Base-by-base conservation (phyloP, 2,113 vertebrate genomes). In the Lophotis ruficrista region DNA sequence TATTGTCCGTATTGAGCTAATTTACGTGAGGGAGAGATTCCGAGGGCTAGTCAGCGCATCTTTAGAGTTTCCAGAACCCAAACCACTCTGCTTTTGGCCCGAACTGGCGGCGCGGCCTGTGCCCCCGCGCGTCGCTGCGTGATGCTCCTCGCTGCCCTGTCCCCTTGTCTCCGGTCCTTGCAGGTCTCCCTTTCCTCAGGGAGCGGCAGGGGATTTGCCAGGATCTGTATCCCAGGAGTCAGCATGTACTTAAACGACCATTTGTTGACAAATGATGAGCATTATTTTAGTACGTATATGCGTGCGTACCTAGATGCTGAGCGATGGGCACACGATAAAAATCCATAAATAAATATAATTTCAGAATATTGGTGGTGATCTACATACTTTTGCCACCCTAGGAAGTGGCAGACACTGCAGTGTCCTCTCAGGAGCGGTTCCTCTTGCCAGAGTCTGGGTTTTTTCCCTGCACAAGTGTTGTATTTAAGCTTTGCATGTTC, bases 11-110 rank as follows among this genome's bases (percentile, higher is more conserved):
- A 2, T 2, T 11, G 38, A 51, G 72, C 77, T 77, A 2, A 21
- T 24, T 51, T 12, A 0, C 1, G 3, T 0, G 6, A 5, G n/a
- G 58, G 73, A 43, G 71, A 0, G 8, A 0, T 38, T 64, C 7
- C 7, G 15, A 21, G 37, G 72, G 28, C 2, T 24, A 4, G 25
- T 6, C 17, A 0, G 10, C 28, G 45, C 3, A 54, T 35, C 47
- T 77, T 24, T 57, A 1, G 68, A 58, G 54, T 31, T 72, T 27
- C 33, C 90, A 18, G 92, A 48, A 20, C 7, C 57, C 82, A 4
- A 31, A 43, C 3, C 17, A 3, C 47, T 10, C 69, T 1, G 35
- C 35, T 56, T 45, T 53, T 4, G 68, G 56, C 60, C 61, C 82
- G 10, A 16, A 5, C 1, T 2, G 58, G 1, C 14, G 4, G 47